A percentile compares a stretch with the other conserved stretches of the same genome.
Conservation (phyloP, 2,113 vertebrate species). For the Ictalurus furcatus region DNA sequence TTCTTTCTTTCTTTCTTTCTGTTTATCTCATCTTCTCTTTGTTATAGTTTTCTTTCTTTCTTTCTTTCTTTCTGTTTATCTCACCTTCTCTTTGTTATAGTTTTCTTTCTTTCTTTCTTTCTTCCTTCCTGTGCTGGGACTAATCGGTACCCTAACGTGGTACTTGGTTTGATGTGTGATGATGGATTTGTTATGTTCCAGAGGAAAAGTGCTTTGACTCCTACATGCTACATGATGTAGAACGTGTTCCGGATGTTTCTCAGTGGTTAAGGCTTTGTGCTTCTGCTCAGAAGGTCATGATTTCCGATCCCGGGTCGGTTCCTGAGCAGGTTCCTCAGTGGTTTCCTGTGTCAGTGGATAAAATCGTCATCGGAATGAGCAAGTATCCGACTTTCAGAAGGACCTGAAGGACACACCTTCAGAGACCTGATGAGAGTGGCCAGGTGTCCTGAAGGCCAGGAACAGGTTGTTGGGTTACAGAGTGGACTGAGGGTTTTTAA, state of each 20-base stretch:
- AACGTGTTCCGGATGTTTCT: neutral
- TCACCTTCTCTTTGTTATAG: no score
- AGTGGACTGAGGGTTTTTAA: slow-evolving; percentile 57
- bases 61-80: no score
- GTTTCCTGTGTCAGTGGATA: neutral
- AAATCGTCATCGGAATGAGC: neutral
- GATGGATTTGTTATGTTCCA: neutral
- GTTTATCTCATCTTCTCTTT: no score
- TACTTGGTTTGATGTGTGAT: neutral
- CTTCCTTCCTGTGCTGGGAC: no score
- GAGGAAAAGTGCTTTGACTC: neutral
- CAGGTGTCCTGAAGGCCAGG: neutral
- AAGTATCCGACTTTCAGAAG: neutral
- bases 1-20: no score
- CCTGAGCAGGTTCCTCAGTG: neutral
- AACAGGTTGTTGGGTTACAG: slow-evolving; percentile 10
- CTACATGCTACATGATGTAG: neutral
- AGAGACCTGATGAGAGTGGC: neutral
- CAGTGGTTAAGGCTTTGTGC: no score
- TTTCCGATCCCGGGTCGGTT: neutral
- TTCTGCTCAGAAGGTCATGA: neutral
- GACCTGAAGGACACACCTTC: neutral
- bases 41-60: no score
- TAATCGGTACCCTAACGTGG: neutral
- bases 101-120: no score